Percentiles rank a stretch among this genome's conserved stretches.
phyloP scores from a whole-genome alignment of 37 sponge, comb jelly and placozoan genomes.

The Spongilla lacustris region DNA sequence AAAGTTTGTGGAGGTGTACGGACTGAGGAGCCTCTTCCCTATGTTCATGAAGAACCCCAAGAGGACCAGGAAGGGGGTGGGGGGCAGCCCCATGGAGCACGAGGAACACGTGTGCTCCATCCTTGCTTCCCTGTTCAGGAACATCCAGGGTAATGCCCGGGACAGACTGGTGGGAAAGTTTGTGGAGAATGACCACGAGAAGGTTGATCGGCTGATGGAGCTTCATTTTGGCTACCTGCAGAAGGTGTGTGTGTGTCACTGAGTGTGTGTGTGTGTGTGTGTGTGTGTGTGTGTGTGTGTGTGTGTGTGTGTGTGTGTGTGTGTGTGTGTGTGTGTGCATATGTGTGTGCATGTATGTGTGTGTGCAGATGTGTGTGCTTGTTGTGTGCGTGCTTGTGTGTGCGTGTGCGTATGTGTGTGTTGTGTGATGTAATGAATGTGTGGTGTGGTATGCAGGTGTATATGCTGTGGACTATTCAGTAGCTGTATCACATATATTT shows the following conservation, averaged over 20 bases:
- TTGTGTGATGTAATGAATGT: no score
- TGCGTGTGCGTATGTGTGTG: no score
- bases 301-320: neutral
- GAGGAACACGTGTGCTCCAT: constrained; percentile 97
- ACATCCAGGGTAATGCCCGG: constrained; percentile 35
- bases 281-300: neutral
- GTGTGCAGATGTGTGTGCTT: constrained; percentile 64
- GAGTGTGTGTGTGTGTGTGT: neutral
- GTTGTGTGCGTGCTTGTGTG: no score
- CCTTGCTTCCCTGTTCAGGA: constrained; percentile 80
- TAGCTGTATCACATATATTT: no score
- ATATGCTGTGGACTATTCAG: no score
- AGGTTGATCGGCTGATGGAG: constrained; percentile 95
- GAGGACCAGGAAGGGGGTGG: constrained; percentile 44
- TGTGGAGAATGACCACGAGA: constrained; percentile 91
- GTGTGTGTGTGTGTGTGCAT: neutral
- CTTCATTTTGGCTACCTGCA: constrained; percentile 85
- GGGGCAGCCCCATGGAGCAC: constrained; percentile 66
- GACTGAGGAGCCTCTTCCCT: constrained; percentile 92
- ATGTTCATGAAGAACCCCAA: constrained; percentile 93
- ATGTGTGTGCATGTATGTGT: no score
- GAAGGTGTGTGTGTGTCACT: constrained; percentile 19
- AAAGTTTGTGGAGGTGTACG: constrained; percentile 96
- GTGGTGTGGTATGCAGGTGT: no score
- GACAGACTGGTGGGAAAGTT: constrained; percentile 90